phyloP scores from a whole-genome alignment of 2,888 invertebrate species.

The Amiota communis region DNA sequence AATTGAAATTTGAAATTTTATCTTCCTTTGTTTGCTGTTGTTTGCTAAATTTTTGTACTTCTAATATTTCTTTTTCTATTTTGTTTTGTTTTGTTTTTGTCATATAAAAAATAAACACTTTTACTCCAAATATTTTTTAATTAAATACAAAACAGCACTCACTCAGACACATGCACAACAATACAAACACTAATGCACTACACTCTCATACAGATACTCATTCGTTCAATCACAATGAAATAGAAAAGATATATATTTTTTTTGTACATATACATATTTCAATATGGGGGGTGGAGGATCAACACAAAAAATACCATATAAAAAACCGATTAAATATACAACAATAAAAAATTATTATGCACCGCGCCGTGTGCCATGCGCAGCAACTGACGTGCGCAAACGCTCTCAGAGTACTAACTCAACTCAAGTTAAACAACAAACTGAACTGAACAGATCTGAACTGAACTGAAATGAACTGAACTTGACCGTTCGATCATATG shows the following conservation, averaged over 20 bases:
- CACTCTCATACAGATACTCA: too few species aligned
- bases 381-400: constrained; percentile 65
- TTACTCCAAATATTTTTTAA: constrained; percentile 4
- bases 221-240: too few species aligned
- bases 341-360: constrained; percentile 37
- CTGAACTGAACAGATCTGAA: constrained; percentile 36
- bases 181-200: too few species aligned
- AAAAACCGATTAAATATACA: constrained; percentile 5
- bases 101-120: not conserved
- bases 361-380: constrained; percentile 69
- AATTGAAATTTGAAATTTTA: too few species aligned
- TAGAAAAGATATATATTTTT: constrained; percentile 7
- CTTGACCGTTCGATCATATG: constrained; percentile 56
- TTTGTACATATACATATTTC: not conserved
- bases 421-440: constrained; percentile 16
- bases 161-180: too few species aligned
- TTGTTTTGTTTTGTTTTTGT: constrained; percentile 8
- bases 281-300: not conserved
- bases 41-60: too few species aligned
- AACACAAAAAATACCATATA: constrained; percentile 4
- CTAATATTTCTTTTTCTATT: constrained; percentile 24
- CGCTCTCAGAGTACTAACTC: constrained; percentile 71
- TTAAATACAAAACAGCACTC: not conserved
- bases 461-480: constrained; percentile 65
- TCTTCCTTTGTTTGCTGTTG: too few species aligned